Evolutionary conservation across 2,888 invertebrate species (phyloP), one percentile per base, ranked within the genome.

Genomic region (Helobdella robusta): DNA sequence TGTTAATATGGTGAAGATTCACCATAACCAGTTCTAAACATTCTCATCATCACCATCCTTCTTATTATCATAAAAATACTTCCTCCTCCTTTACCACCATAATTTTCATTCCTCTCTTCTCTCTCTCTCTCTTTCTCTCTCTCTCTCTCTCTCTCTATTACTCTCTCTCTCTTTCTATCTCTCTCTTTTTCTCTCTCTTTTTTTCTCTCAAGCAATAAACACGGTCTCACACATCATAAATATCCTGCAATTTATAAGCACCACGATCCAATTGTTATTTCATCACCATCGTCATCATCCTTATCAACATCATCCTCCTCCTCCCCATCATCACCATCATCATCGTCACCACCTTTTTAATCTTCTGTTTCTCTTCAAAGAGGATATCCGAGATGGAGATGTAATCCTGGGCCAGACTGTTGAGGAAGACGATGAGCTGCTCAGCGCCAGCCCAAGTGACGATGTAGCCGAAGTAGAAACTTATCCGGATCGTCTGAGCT

Each of bases 361-460:
- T 73, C 18, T 64, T 48, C 23, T 73, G 88, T 81, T 94, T 94
- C 77, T 98, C 97, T 68, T 87, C 84, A 0, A 87, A 86, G 65
- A 98, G 84, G 35, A 91, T 88, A 72, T 86, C 86, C 25, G 94
- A 88, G 0, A 99, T 91, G 77, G 92, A 93, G 75, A 97, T 85
- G 81, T 95, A 95, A 80, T 97, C 94, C 64, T 88, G 84, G 0
- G 97, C 95, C 74, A 89, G 86, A 73, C 84, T 85, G 82, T 95
- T 91, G 66, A 95, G 82, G 73, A 87, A 85, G 65, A 85, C 84
- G 2, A 91, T 92, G 62, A 89, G 75, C 28, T 91, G 89, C 61
- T 91, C 87, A 78, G 94, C 84, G 4, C 85, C 77, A 73, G 90
- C 89, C 70, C 86, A 86, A 65, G 90, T 77, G 73, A 92, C 86